phyloP scores from a whole-genome alignment of 1,140 invertebrate species.

The Phthorimaea operculella region DNA sequence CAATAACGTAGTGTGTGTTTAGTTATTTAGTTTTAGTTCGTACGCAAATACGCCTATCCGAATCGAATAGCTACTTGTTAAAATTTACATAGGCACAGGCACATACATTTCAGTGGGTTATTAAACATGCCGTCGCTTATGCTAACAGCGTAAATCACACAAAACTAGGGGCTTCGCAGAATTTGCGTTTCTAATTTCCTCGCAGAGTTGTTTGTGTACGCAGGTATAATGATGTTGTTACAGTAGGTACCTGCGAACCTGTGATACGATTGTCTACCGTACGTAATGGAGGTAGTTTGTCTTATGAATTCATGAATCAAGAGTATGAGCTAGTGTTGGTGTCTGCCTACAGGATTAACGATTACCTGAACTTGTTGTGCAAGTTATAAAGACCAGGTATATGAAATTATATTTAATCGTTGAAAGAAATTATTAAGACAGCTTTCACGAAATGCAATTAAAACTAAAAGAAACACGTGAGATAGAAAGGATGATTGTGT shows the following conservation, averaged over 20 bases:
- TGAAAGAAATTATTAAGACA: no score
- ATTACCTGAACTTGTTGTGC: no score
- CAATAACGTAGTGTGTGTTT: no score
- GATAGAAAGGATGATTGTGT: no score
- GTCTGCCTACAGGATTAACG: no score
- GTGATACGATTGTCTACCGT: background rate
- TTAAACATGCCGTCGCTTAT: slow-evolving; percentile 32
- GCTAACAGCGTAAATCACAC: slow-evolving; percentile 37
- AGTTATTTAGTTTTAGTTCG: no score
- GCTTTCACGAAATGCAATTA: no score
- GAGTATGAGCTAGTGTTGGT: no score
- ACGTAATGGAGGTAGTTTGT: background rate
- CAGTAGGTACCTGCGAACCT: slow-evolving; percentile 1
- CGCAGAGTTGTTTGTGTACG: slow-evolving; percentile 13
- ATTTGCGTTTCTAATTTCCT: slow-evolving; percentile 38
- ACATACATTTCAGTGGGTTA: slow-evolving; percentile 31
- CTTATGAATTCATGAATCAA: background rate
- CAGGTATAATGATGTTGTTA: slow-evolving; percentile 3
- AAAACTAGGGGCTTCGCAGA: slow-evolving; percentile 29
- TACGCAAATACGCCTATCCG: slow-evolving; percentile 16
- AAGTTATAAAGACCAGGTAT: no score
- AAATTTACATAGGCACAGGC: slow-evolving; percentile 27
- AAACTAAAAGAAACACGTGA: no score
- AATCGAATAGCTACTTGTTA: slow-evolving; percentile 21
- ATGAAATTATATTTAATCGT: no score